A percentile compares a stretch with the other conserved stretches of the same genome.
Evolutionary conservation across 2,797 vertebrate genomes (phyloP).

Genomic region (Hippocampus kuda): DNA sequence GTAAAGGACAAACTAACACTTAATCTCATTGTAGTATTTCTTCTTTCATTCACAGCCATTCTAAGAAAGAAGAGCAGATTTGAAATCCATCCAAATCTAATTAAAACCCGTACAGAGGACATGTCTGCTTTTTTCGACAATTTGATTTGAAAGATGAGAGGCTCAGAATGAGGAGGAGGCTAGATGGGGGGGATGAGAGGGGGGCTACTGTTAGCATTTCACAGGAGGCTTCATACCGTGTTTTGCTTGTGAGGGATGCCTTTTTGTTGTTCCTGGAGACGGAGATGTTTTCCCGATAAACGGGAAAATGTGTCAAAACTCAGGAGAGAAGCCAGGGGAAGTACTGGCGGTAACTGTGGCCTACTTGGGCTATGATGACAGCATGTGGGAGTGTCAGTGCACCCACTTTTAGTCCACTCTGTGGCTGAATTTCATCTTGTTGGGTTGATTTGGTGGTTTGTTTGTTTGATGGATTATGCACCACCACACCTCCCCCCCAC

Average conservation of each 20-base stretch:
- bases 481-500: background rate
- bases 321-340: constrained; percentile 55
- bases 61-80: constrained; percentile 63
- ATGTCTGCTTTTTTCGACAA: constrained; percentile 54
- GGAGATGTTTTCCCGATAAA: constrained; percentile 63
- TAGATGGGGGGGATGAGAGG: constrained; percentile 41
- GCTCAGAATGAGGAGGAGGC: constrained; percentile 39
- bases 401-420: constrained; percentile 16
- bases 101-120: constrained; percentile 60
- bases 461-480: background rate
- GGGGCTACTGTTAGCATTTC: constrained; percentile 57
- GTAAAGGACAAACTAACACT: constrained; percentile 55
- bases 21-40: constrained; percentile 63
- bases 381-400: constrained; percentile 53
- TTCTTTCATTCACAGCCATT: constrained; percentile 60
- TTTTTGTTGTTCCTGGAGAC: constrained; percentile 65
- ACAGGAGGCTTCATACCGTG: constrained; percentile 60
- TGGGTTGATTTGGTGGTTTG: constrained; percentile 2
- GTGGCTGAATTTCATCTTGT: background rate
- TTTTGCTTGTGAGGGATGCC: constrained; percentile 45
- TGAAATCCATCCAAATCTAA: constrained; percentile 69
- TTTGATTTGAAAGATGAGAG: constrained; percentile 61
- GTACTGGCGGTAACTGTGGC: constrained; percentile 58
- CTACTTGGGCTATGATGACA: constrained; percentile 59
- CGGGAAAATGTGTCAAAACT: constrained; percentile 66